Percentiles rank a stretch among this genome's conserved stretches.
phyloP scores from a whole-genome alignment of 2,113 vertebrate species.

The Platycercus adscitus region DNA sequence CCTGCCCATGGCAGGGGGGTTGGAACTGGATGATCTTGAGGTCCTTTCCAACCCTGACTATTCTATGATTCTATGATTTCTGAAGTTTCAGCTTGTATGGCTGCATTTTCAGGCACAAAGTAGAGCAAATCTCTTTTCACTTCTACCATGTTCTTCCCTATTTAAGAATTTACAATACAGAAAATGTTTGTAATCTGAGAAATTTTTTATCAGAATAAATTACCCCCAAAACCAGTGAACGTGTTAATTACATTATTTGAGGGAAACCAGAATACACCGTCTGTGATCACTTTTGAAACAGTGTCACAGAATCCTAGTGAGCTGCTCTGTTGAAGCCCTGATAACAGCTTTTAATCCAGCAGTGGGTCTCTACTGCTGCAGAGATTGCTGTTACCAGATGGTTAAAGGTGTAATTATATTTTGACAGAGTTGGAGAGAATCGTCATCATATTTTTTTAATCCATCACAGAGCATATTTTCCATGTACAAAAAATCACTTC shows the following conservation, averaged over 20 bases:
- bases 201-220: background rate
- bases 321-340: background rate
- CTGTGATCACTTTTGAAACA: background rate
- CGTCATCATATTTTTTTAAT: background rate
- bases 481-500: background rate
- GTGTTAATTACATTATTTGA: background rate
- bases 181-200: background rate
- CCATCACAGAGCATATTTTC: background rate
- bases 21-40: too few species aligned
- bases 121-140: background rate
- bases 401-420: constrained; percentile 10
- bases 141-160: background rate
- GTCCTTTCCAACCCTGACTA: too few species aligned
- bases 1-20: too few species aligned
- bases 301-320: background rate
- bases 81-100: background rate
- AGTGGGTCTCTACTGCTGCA: background rate
- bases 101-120: background rate
- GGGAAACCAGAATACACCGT: background rate
- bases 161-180: background rate
- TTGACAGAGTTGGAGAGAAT: background rate
- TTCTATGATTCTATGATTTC: background rate
- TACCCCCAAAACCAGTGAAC: background rate
- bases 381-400: background rate
- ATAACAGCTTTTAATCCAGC: background rate